Conservation (phyloP, 1,140 invertebrate genomes). For the Thaumetopoea pityocampa region DNA sequence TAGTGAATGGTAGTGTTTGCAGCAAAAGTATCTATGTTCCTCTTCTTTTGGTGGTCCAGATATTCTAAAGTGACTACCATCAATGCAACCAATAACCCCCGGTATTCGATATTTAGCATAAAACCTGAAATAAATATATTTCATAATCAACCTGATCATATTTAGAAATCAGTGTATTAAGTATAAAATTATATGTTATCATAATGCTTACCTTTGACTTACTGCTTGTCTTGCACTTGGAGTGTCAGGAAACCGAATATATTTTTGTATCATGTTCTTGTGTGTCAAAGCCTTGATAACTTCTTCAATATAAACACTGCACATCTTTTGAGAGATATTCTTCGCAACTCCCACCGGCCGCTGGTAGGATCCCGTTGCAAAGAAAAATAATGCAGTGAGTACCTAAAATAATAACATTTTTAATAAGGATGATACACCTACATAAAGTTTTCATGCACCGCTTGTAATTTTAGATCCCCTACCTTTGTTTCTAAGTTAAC, state of each 20-base stretch:
- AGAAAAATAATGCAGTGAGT: constrained; percentile 14
- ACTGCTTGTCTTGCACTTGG: constrained; percentile 11
- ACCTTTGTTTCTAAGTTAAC: constrained; percentile 11
- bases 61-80: constrained; percentile 25
- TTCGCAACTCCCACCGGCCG: constrained; percentile 12
- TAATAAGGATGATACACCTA: too few relatives aligned
- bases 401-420: constrained; percentile 12
- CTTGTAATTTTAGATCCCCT: too few relatives aligned
- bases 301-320: constrained; percentile 6
- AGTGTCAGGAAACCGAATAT: constrained; percentile 15
- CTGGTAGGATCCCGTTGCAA: constrained; percentile 14
- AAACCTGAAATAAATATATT: constrained; percentile 16
- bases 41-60: constrained; percentile 14
- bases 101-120: constrained; percentile 18
- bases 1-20: constrained; percentile 28
- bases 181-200: not conserved
- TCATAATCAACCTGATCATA: constrained; percentile 1
- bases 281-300: constrained; percentile 8
- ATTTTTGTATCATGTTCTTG: constrained; percentile 5
- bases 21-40: constrained; percentile 24
- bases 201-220: constrained; percentile 14
- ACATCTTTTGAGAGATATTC: constrained; percentile 8
- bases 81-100: constrained; percentile 23
- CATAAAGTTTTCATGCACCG: constrained; percentile 1
- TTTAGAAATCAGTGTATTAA: too few relatives aligned